Conservation (phyloP, 1,140 invertebrate genomes). For the Tachypleus tridentatus region DNA sequence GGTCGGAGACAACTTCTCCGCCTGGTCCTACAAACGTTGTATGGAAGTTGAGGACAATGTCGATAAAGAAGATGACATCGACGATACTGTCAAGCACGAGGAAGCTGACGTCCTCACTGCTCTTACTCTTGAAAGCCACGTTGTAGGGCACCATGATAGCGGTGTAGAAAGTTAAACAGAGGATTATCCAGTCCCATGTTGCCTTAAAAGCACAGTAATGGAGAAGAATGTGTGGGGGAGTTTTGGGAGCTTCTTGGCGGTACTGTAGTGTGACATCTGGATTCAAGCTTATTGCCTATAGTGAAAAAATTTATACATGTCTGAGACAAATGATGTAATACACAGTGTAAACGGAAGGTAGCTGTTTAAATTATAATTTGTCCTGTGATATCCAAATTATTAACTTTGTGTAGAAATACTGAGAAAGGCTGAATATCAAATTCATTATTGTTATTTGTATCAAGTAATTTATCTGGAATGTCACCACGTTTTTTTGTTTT, state of each 20-base stretch:
- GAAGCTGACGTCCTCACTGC: slow-evolving; percentile 93
- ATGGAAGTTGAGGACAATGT: slow-evolving; percentile 99
- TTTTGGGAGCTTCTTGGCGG: slow-evolving; percentile 98
- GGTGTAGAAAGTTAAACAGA: slow-evolving; percentile 99
- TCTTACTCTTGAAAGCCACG: slow-evolving; percentile 99
- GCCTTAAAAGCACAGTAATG: slow-evolving; percentile 95
- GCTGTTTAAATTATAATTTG: too few species aligned
- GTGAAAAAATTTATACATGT: slow-evolving; percentile 8
- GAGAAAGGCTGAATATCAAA: too few species aligned
- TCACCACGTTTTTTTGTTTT: too few species aligned
- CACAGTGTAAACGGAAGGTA: too few species aligned
- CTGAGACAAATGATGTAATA: too few species aligned
- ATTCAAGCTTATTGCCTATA: slow-evolving; percentile 90
- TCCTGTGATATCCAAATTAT: too few species aligned
- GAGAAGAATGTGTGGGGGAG: slow-evolving; percentile 90
- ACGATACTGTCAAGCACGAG: slow-evolving; percentile 97
- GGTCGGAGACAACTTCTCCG: slow-evolving; percentile 95
- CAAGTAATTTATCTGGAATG: too few species aligned
- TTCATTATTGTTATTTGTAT: too few species aligned
- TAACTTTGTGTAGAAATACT: too few species aligned
- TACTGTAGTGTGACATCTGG: slow-evolving; percentile 98
- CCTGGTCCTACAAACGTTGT: slow-evolving; percentile 98
- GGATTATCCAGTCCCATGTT: slow-evolving; percentile 99
- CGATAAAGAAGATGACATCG: slow-evolving; percentile 99
- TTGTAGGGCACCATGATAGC: slow-evolving; percentile 99